Evolutionary conservation across 1,140 invertebrate genomes (phyloP), one percentile per base, ranked within the genome.

Genomic region (Bombus ignitus): DNA sequence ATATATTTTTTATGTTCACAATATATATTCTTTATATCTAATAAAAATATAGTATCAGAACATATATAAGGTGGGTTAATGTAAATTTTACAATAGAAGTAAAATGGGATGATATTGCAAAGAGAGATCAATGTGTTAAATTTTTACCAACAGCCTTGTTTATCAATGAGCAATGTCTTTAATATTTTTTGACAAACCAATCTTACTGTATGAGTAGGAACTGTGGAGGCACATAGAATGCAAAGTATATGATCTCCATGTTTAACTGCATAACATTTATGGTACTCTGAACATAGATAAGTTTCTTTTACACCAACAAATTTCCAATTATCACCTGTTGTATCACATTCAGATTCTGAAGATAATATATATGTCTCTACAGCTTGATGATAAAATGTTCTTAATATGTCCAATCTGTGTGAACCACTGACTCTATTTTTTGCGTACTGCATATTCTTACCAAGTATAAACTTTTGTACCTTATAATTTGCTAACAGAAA

Each of bases 221-320:
- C 95, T 18, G 96, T 94, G 25, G 97, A 96, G 32, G 96, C 95
- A 92, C 97, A 97, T 2, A 98, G 92, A 13, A 97, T 96, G 90
- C 97, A 97, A 79, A 97, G 95, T 87, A 97, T 94, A 85, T 97
- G 95, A 90, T 96, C 94, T 28, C 95, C 95, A 37, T 96, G 94
- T 92, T 96, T 96, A 18, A 97, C 91, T 25, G 96, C 97, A 90
- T 98, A 97, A 91, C 97, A 98, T 95, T 98, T 98, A 92, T 98
- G 97, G 93, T 97, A 97, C 92, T 98, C 97, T 0, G 97, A 97
- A 92, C 97, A 97, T 96, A 97, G 97, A 93, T 98, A 98, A 8
- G 97, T 97, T 95, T 98, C 98, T 93, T 95, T 94, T 68, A 94
- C 93, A 32, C 93, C 92, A 78, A 93, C 91, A 78, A 93, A 92